Percentiles rank a stretch among this genome's conserved stretches.
phyloP scores from a whole-genome alignment of 2,113 vertebrate species.

The Thalassarche chlororhynchos region DNA sequence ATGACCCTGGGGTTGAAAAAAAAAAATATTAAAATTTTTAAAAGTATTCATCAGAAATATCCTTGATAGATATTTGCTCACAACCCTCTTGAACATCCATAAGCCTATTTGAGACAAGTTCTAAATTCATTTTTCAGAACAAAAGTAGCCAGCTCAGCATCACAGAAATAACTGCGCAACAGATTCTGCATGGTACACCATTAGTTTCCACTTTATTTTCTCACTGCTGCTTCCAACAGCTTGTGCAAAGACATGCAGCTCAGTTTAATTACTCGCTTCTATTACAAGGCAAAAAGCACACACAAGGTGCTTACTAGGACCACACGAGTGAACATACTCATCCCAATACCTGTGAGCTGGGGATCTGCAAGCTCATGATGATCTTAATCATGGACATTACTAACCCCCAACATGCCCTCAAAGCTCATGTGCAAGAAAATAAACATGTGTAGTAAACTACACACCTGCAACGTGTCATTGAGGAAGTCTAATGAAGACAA shows the following conservation, averaged over 20 bases:
- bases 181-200: background rate
- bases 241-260: background rate
- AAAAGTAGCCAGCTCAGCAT: background rate
- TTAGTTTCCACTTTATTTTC: background rate
- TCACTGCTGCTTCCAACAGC: background rate
- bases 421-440: background rate
- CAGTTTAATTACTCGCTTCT: background rate
- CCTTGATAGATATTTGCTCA: background rate
- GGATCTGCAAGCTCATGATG: background rate
- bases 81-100: background rate
- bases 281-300: background rate
- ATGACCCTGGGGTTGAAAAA: background rate
- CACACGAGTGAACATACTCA: background rate
- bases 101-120: background rate
- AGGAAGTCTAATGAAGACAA: background rate
- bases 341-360: background rate
- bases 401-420: background rate
- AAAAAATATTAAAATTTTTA: background rate
- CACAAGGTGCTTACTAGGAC: background rate
- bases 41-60: background rate
- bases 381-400: background rate
- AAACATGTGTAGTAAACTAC: rapidly evolving
- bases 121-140: background rate
- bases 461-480: background rate
- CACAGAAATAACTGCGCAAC: background rate